Evolutionary conservation across 2,113 vertebrate genomes (phyloP).

Genomic region (Epinephelus fuscoguttatus): DNA sequence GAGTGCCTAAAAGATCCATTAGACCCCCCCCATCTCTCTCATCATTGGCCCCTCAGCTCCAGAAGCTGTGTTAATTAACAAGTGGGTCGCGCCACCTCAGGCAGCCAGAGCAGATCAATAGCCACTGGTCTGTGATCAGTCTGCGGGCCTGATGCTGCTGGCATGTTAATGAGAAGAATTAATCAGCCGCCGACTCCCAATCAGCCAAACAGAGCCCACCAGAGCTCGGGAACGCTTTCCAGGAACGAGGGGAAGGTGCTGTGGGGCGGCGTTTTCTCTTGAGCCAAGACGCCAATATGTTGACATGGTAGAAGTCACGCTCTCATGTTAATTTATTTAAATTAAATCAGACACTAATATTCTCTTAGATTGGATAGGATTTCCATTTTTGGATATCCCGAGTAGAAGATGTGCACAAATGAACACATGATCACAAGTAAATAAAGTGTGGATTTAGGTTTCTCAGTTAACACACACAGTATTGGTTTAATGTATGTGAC

Average conservation of each 20-base stretch:
- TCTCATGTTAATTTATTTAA: not conserved
- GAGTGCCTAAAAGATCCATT: constrained; percentile 33
- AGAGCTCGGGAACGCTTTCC: constrained; percentile 14
- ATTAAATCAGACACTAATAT: not conserved
- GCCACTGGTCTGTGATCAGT: constrained; percentile 75
- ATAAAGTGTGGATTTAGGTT: not conserved
- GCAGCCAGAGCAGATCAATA: constrained; percentile 72
- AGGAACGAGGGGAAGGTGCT: not conserved
- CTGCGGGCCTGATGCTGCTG: constrained; percentile 35
- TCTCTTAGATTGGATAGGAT: not conserved
- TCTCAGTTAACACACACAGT: no score
- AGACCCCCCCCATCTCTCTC: not conserved
- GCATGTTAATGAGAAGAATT: constrained; percentile 71
- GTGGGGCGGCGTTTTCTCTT: not conserved
- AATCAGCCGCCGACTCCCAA: constrained; percentile 57
- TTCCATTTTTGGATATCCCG: not conserved
- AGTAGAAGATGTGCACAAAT: not conserved
- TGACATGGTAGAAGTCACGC: not conserved
- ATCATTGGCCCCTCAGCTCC: constrained; percentile 40
- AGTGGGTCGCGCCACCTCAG: constrained; percentile 53
- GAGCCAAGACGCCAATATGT: constrained; percentile 2
- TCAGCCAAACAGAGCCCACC: constrained; percentile 28
- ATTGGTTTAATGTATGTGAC: not conserved
- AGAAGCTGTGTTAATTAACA: constrained; percentile 72
- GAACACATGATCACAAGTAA: not conserved